Conservation (phyloP, 2,797 vertebrate species). For the Varecia variegata region DNA sequence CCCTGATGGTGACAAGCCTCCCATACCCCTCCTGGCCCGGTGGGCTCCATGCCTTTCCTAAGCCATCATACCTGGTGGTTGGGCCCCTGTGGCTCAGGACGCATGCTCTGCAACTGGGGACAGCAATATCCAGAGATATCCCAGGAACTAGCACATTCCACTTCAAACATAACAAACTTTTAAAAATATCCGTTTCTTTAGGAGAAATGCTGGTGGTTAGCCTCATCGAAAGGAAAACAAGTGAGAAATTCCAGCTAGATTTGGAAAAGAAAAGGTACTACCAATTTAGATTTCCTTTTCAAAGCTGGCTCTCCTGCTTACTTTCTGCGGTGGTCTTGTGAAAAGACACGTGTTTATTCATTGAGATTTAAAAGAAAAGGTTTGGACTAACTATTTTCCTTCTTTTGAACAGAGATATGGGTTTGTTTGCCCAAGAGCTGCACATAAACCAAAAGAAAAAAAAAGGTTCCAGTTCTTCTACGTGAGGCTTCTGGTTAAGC, state of each 20-base stretch:
- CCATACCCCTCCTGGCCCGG: not conserved
- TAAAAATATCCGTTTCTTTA: slow-evolving; percentile 73
- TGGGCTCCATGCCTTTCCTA: not conserved
- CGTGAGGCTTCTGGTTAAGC: not conserved
- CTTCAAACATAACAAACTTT: not conserved
- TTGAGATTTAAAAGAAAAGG: not conserved
- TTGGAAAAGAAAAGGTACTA: not conserved
- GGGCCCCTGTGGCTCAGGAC: not conserved
- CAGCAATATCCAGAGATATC: not conserved
- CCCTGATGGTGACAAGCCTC: not conserved
- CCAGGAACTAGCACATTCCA: not conserved
- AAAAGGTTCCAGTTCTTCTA: not conserved
- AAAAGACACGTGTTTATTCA: not conserved
- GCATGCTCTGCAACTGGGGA: not conserved
- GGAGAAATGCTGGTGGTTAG: slow-evolving; percentile 87
- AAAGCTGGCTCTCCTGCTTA: not conserved
- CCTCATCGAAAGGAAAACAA: slow-evolving; percentile 75
- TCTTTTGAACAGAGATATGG: not conserved
- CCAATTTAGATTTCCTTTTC: not conserved
- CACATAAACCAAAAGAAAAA: not conserved
- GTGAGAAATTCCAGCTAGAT: not conserved
- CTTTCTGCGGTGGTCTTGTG: not conserved
- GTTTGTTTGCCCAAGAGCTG: not conserved
- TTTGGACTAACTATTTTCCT: not conserved
- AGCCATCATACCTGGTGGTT: not conserved